Base-by-base conservation (phyloP, 2,888 invertebrate species). In the Clepsis dumicolana region DNA sequence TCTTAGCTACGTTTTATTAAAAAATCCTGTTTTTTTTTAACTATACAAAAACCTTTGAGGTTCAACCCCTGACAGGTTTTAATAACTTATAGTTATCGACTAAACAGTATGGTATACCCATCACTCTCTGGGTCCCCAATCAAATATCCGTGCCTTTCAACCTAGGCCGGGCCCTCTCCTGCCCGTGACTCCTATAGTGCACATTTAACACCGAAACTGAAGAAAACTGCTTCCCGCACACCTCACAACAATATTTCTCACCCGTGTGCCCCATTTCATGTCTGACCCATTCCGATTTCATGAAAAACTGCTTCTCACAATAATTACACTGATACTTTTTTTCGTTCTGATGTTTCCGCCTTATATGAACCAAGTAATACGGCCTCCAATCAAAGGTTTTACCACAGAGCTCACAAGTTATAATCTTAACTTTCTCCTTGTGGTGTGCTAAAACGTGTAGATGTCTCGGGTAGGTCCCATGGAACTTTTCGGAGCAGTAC, bases 381-480 rank as follows among this genome's bases (percentile, higher is more conserved):
- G 88, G 86, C 0, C 84, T 81, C 84, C 91, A 94, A 0, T 87
- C 86, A 56, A 93, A 94, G 0, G 72, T 72, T 1, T 87, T 87
- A 0, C 88, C 89, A 38, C 94, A 94, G 0, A 85, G 44, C 5
- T 89, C 88, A 27, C 94, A 94, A 0, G 79, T 81, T 0, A 76
- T 75, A 0, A 64, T 52, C 32, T 81, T 83, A 0, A 86, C 70
- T 41, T 80, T 81, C 0, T 88, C 88, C 0, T 73, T 72, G 21
- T 92, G 92, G 0, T 60, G 12, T 0, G 81, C 74, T 0, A 80
- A 4, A 0, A 85, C 73, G 53, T 92, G 92, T 0, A 74, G 2
- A 21, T 88, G 85, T 2, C 86, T 77, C 0, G 74, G 35, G 5
- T 79, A 74, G 0, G 82, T 81, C 0, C 75, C 76, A 0, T 64